phyloP scores from a whole-genome alignment of 2,797 vertebrate genomes.

The Enteromius anoplus region DNA sequence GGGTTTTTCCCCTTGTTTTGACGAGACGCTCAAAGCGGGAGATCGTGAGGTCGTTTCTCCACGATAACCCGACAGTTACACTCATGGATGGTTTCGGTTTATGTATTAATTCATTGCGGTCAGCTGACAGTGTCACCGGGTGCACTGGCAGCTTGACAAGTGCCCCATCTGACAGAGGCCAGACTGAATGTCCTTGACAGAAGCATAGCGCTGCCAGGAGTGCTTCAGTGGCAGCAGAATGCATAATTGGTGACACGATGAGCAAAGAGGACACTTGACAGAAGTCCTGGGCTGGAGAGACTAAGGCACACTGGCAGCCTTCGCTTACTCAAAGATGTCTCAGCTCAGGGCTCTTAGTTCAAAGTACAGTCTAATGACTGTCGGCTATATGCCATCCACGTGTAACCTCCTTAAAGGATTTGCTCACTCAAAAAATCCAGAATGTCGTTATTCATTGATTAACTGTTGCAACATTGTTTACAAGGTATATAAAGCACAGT shows the following conservation, averaged over 20 bases:
- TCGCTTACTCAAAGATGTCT: constrained; percentile 7
- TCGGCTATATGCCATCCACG: neutral
- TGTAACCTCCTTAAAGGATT: neutral
- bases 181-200: constrained; percentile 48
- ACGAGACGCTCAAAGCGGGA: constrained; percentile 50
- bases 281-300: constrained; percentile 29
- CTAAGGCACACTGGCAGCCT: constrained; percentile 11
- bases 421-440: neutral
- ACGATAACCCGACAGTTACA: constrained; percentile 48
- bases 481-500: neutral
- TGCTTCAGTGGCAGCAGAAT: constrained; percentile 37
- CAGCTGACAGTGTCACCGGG: constrained; percentile 55
- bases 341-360: neutral
- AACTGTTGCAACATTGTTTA: neutral
- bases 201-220: constrained; percentile 37
- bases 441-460: neutral
- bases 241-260: constrained; percentile 49
- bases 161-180: constrained; percentile 48
- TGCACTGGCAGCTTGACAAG: constrained; percentile 49
- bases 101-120: constrained; percentile 55
- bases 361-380: neutral
- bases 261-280: constrained; percentile 41
- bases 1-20: constrained; percentile 66
- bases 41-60: constrained; percentile 50
- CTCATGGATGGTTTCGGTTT: constrained; percentile 56